Conservation (phyloP, 2,113 vertebrate species). For the Meles meles region DNA sequence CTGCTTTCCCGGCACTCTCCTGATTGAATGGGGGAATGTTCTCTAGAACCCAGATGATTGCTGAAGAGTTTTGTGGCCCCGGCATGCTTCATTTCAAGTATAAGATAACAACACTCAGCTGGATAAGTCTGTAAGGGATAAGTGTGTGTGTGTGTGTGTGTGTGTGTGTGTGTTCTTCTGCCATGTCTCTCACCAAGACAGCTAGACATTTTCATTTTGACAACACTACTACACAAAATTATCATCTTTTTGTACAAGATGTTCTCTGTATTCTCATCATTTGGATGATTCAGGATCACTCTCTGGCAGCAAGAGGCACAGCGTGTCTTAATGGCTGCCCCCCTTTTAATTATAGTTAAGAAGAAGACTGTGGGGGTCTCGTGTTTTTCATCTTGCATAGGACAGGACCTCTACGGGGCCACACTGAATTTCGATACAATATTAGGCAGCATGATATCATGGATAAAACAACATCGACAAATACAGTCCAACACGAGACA, state of each 20-base stretch:
- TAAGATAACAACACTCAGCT: slow-evolving; percentile 65
- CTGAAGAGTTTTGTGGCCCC: background rate
- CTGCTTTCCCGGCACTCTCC: background rate
- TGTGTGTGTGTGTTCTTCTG: slow-evolving; percentile 50
- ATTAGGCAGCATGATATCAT: slow-evolving; percentile 76
- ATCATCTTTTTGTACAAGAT: slow-evolving; percentile 78
- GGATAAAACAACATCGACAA: slow-evolving; percentile 76
- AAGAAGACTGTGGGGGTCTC: slow-evolving; percentile 79
- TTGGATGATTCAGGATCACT: slow-evolving; percentile 81
- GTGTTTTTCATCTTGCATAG: slow-evolving; percentile 77
- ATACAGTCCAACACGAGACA: slow-evolving; percentile 52
- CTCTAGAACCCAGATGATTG: background rate
- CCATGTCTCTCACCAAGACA: slow-evolving; percentile 71
- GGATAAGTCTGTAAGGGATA: slow-evolving; percentile 49
- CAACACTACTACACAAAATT: slow-evolving; percentile 81
- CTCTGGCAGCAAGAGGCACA: slow-evolving; percentile 76
- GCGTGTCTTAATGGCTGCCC: slow-evolving; percentile 79
- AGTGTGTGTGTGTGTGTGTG: background rate
- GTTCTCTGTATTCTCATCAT: slow-evolving; percentile 81
- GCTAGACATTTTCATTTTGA: slow-evolving; percentile 83
- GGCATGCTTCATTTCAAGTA: background rate
- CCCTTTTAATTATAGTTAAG: slow-evolving; percentile 84
- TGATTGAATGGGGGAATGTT: background rate
- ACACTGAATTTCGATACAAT: slow-evolving; percentile 80
- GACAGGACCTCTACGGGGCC: slow-evolving; percentile 76